Evolutionary conservation across 1,140 invertebrate genomes (phyloP).

Genomic region (Matsumurasca onukii): DNA sequence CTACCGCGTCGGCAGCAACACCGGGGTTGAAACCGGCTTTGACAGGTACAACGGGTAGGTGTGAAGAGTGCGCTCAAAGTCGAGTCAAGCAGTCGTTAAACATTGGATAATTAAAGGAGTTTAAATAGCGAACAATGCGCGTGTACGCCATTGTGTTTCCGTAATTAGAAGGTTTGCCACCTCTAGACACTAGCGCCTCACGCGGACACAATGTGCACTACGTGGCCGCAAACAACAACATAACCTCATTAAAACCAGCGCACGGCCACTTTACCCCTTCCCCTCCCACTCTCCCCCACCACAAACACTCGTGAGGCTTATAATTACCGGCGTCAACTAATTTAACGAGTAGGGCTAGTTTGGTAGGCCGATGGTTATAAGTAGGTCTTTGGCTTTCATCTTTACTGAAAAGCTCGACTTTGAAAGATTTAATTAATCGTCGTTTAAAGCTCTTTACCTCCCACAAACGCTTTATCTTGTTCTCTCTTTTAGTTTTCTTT

Average conservation of each 20-base stretch:
- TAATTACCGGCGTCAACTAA: conserved; percentile 14
- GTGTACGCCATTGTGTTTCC: background rate
- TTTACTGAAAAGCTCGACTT: background rate
- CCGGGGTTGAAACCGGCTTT: background rate
- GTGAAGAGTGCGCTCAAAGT: background rate
- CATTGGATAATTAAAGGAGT: background rate
- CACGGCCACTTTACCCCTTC: background rate
- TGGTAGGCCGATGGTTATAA: conserved; percentile 11
- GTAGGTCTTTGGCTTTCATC: conserved; percentile 22
- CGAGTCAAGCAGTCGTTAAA: background rate
- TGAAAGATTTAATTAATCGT: conserved; percentile 22
- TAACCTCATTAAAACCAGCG: too few relatives aligned
- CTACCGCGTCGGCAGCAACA: background rate
- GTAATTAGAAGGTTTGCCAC: conserved; percentile 19
- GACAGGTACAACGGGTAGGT: background rate
- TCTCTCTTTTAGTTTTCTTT: background rate
- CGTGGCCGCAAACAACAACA: too few relatives aligned
- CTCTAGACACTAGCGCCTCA: conserved; percentile 8
- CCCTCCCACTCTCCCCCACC: background rate
- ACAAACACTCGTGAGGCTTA: background rate
- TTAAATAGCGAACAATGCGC: background rate
- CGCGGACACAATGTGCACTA: background rate
- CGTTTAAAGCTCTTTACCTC: background rate
- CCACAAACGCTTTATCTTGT: background rate
- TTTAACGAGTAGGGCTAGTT: conserved; percentile 22